Conservation (phyloP, 2,797 vertebrate genomes). For the Chelidonichthys spinosus region DNA sequence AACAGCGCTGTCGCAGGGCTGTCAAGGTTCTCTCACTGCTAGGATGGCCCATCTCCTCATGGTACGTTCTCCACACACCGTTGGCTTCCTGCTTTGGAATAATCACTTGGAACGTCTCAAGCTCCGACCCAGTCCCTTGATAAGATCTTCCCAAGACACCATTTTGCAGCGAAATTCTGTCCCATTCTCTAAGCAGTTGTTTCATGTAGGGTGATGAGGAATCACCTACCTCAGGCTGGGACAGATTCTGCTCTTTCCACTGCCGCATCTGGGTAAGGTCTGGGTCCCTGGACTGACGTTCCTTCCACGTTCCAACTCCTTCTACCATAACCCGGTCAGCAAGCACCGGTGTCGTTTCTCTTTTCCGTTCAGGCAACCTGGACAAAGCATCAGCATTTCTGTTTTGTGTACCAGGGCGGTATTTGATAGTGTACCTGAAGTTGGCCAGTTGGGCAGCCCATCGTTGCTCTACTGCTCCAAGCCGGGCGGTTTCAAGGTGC, state of each 20-base stretch:
- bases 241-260: neutral
- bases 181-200: neutral
- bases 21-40: no score
- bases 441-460: conserved; percentile 21
- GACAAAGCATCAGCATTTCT: conserved; percentile 12
- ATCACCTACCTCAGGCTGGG: neutral
- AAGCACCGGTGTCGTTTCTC: accelerated
- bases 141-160: neutral
- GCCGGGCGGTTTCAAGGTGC: neutral
- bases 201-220: neutral
- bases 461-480: conserved; percentile 20
- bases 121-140: no score
- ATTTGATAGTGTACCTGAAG: conserved; percentile 26
- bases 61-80: no score
- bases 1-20: no score
- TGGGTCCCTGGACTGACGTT: neutral
- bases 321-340: neutral
- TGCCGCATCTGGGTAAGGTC: neutral
- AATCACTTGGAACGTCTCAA: no score
- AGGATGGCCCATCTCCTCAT: no score
- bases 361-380: neutral
- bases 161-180: neutral
- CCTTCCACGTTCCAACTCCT: neutral
- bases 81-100: no score
- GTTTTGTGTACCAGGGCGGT: conserved; percentile 2